Base-by-base conservation (phyloP, 1,140 invertebrate genomes). In the Lepidurus arcticus region DNA sequence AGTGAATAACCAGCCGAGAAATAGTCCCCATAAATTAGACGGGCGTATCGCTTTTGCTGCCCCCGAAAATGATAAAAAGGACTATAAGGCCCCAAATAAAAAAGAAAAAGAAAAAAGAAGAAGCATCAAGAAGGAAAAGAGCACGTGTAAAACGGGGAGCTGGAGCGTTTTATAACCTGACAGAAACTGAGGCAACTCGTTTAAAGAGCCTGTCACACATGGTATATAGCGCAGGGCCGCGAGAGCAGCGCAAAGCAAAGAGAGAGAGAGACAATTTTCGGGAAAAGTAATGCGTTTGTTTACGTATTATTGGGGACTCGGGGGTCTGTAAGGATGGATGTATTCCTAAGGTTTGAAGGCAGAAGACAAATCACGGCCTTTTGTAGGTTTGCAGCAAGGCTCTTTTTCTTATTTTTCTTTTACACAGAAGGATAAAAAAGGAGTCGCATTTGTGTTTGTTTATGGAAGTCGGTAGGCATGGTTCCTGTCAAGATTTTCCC, bases 1-100 rank as follows among this genome's bases (percentile, higher is more conserved):
- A 78, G 78, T 78, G 78, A 78, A 78, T 78, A 78, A 78, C 78
- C 78, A 78, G 78, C 73, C 78, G 78, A 78, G 78, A 78, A 78
- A 78, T 78, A 75, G 73, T 44, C 78, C 21, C 73, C 73, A 78
- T 78, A 75, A 78, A 78, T 78, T 76, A 45, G 76, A 65, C 53
- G 53, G 53, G 53, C 53, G 53, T 65, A 65, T 65, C 53, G 53
- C 53, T 65, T n/a, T 65, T 65, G 53, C 53, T 65, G 53, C 53
- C 53, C 53, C 7, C 21, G 74, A 75, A 44, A 75, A 75, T 45
- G 21, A 75, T 75, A 43, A 43, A 43, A 75, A 21, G 42, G 21
- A 45, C 34, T 44, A 24, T 42, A 75, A 44, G 42, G 42, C 3
- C n/a, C 21, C 24, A 0, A 21, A 75, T 44, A 75, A 75, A 8